Base-by-base conservation (phyloP, 1,140 invertebrate genomes). In the Antheraea pernyi region DNA sequence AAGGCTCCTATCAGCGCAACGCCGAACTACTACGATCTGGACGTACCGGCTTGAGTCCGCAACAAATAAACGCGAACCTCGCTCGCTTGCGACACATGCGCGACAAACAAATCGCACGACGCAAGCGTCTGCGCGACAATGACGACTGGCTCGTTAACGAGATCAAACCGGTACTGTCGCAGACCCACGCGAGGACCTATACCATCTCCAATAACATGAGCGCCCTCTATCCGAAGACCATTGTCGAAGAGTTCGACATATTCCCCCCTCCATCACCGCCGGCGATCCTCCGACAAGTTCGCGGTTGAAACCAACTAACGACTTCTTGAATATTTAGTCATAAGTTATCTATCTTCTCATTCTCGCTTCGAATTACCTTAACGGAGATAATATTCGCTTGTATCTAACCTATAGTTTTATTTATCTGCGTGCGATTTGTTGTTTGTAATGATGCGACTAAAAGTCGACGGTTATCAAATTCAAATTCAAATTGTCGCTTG, bases 231-330 rank as follows among this genome's bases (percentile, higher is more conserved):
- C 92, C 91, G 6, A 93, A 92, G 68, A 88, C 85, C 0, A 93
- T 93, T n/a, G 89, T 93, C 0, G 92, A 93, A 71, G 91, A 92
- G 65, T 92, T 93, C 75, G 84, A 91, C 36, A 88, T 90, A 87
- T 74, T 88, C 42, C 82, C 89, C 0, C 72, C 80, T 9, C 81
- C 79, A 0, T 59, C 84, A 0, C 73, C 79, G 19, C 60, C 60
- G 6, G 19, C 60, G 60, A 61, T 8, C 60, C 19, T 13, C 1
- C 71, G 80, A 48, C 78, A 79, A 5, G 78, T 76, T 3, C 79
- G 81, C 63, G 81, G 81, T 16, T 53, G 16, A 53, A 0, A 53
- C 46, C 9, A 53, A 16, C 46, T 13, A 53, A 53, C 46, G 16
- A 53, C 39, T 42, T 42, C 39, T 6, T n/a, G 9, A 53, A 16